phyloP scores from a whole-genome alignment of 1,140 invertebrate genomes.

The Magallana ariakensis region DNA sequence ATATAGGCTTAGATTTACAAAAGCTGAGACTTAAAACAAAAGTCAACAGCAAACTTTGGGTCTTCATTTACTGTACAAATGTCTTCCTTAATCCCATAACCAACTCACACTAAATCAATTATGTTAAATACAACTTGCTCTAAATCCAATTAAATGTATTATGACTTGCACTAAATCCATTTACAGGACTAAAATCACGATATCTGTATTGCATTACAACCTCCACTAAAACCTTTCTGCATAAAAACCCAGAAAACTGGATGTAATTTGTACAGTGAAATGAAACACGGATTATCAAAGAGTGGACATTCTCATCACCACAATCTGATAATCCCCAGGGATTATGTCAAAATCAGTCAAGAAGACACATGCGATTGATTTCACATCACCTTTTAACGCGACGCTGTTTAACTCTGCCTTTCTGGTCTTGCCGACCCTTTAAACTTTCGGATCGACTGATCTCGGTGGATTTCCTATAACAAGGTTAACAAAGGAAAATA shows the following conservation, averaged over 20 bases:
- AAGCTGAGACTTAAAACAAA: not conserved
- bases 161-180: too few relatives aligned
- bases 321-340: not conserved
- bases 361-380: conserved; percentile 24
- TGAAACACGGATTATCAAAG: conserved; percentile 11
- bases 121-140: not conserved
- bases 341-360: conserved; percentile 28
- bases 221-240: too few relatives aligned
- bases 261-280: conserved; percentile 32
- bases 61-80: conserved; percentile 32
- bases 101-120: not conserved
- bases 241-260: not conserved
- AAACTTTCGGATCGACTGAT: conserved; percentile 78
- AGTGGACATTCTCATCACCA: not conserved
- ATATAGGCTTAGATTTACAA: not conserved
- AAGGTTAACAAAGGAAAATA: conserved; percentile 32
- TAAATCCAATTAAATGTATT: not conserved
- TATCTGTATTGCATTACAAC: too few relatives aligned
- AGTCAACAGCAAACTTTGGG: not conserved
- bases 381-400: conserved; percentile 43
- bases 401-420: conserved; percentile 40
- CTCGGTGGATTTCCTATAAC: conserved; percentile 62
- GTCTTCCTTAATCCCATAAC: not conserved
- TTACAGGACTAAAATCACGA: too few relatives aligned
- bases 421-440: conserved; percentile 70